phyloP scores from a whole-genome alignment of 2,113 vertebrate species.

The Eretmochelys imbricata region DNA sequence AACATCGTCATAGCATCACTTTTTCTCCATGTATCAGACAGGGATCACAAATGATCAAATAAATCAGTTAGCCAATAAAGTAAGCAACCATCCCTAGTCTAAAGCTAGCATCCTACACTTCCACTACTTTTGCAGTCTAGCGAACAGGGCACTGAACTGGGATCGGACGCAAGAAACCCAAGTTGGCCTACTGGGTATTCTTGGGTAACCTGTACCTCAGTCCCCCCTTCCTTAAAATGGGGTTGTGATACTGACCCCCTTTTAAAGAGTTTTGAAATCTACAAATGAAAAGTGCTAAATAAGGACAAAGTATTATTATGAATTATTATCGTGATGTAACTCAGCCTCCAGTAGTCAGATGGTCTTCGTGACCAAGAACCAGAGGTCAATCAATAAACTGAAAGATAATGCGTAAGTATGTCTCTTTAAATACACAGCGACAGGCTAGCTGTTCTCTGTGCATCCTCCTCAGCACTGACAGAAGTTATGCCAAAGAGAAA shows the following conservation, averaged over 20 bases:
- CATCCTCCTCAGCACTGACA: not conserved
- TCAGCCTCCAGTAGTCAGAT: not conserved
- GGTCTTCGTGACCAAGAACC: not conserved
- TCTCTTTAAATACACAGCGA: not conserved
- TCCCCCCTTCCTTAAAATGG: not conserved
- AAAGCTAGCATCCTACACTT: not conserved
- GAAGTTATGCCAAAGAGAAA: not conserved
- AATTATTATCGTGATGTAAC: not conserved
- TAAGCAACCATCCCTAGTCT: conserved; percentile 40
- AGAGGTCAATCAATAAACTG: not conserved
- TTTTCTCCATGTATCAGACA: conserved; percentile 22
- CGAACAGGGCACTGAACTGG: not conserved
- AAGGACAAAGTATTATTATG: not conserved
- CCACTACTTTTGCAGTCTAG: not conserved
- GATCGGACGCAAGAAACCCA: not conserved
- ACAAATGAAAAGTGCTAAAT: not conserved
- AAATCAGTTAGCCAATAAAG: conserved; percentile 23
- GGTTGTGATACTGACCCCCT: not conserved
- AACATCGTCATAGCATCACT: conserved; percentile 20
- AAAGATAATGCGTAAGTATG: not conserved
- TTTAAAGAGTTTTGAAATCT: not conserved
- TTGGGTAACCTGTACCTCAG: not conserved
- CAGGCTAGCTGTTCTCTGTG: not conserved
- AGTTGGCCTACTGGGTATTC: not conserved
- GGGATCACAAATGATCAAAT: conserved; percentile 20